Evolutionary conservation across 2,888 invertebrate species (phyloP).

Genomic region (Pyrocoelia pectoralis): DNA sequence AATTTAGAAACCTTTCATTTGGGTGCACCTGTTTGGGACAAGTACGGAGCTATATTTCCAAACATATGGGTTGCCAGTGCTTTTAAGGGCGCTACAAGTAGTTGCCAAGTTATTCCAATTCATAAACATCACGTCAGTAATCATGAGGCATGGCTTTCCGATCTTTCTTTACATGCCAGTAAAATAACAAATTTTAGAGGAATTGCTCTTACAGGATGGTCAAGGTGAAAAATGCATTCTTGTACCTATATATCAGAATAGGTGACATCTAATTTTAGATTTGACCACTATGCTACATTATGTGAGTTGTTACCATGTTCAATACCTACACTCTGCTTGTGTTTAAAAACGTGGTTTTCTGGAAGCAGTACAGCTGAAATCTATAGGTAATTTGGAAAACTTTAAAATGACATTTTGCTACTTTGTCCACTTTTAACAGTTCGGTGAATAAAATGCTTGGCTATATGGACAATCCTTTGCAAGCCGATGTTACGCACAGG

Average conservation of each 20-base stretch:
- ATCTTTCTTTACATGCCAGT: conserved; percentile 61
- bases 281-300: conserved; percentile 76
- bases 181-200: conserved; percentile 68
- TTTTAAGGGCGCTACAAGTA: conserved; percentile 87
- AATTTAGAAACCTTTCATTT: conserved; percentile 64
- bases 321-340: conserved; percentile 69
- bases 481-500: conserved; percentile 55
- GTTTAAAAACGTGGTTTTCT: conserved; percentile 65
- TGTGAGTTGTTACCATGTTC: conserved; percentile 73
- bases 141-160: conserved; percentile 75
- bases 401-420: conserved; percentile 21
- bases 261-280: conserved; percentile 63
- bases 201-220: conserved; percentile 77
- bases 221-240: conserved; percentile 64
- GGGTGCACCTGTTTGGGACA: conserved; percentile 67
- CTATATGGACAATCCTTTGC: conserved; percentile 56
- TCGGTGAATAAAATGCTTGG: conserved; percentile 57
- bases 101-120: conserved; percentile 72
- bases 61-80: conserved; percentile 82
- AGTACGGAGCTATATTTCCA: conserved; percentile 72
- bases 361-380: conserved; percentile 61
- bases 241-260: background rate
- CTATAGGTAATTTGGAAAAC: conserved; percentile 49
- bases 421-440: conserved; percentile 39
- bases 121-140: conserved; percentile 77